Evolutionary conservation across 1,140 invertebrate genomes (phyloP), one percentile per base, ranked within the genome.

Genomic region (Trinorchestia longiramus): DNA sequence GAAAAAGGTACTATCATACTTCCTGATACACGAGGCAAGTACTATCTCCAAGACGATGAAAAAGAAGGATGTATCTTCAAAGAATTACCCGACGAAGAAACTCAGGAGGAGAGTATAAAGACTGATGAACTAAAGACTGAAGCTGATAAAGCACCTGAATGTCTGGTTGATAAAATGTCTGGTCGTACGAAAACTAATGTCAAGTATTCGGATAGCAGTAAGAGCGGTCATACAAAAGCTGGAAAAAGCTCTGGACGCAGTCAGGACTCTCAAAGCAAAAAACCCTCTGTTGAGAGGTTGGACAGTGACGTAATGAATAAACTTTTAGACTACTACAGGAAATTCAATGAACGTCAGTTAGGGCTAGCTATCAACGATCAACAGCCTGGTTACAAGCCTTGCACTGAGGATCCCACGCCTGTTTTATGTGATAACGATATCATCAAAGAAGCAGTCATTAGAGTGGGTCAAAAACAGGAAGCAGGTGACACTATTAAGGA

Each of bases 321-420:
- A 94, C 44, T 94, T 42, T 45, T 94, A 47, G 92, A 94, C 40
- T 94, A 94, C 44, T 94, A 94, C 44, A 94, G 92, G 40, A 94
- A 94, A 45, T 94, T 94, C 92, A 94, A 94, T 47, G 92, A 94
- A 43, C 92, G 92, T 94, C 92, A 94, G 92, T 43, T 94, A 40
- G 92, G 92, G 15, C 44, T 94, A 44, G 92, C 43, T 45, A 44
- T 94, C 11, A 94, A 94, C n/a, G 92, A 94, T 6, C 15, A 94
- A 17, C 92, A 47, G 44, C 92, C 92, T 94, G 92, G 92, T 40
- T 94, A 94, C 44, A 42, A 43, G 36, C 43, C 92, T 40, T 47
- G 92, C 40, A 47, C 8, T 11, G 92, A 94, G 44, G 92, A 43
- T 36, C 92, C 92, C 47, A 94, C 43, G 44, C 92, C 92, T 40